A percentile compares a stretch with the other conserved stretches of the same genome.
phyloP scores from a whole-genome alignment of 2,797 vertebrate species.

The Corythornis leucogaster region DNA sequence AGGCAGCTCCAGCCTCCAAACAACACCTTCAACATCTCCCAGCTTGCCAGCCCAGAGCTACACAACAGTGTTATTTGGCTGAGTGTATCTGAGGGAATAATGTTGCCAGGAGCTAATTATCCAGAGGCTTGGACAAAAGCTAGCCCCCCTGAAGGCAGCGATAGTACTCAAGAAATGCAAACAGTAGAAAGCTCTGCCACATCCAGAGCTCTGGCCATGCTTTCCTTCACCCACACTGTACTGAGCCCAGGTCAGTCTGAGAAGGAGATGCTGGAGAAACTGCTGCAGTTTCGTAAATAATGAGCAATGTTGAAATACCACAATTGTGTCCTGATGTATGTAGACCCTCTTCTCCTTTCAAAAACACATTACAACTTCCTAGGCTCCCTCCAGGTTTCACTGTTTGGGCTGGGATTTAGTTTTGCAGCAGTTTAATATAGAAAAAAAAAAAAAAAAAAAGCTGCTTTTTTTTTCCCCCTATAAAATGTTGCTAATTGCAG shows the following conservation, averaged over 20 bases:
- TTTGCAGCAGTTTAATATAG: not conserved
- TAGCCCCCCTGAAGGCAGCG: not conserved
- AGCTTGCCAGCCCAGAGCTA: not conserved
- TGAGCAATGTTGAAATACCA: not conserved
- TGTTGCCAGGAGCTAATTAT: not conserved
- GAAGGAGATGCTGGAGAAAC: not conserved
- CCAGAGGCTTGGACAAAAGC: not conserved
- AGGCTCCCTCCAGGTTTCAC: not conserved
- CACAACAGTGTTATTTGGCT: not conserved
- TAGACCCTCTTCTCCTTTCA: not conserved
- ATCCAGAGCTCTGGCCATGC: not conserved
- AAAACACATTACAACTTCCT: not conserved
- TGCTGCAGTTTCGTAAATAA: slow-evolving; percentile 14
- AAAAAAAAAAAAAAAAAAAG: not conserved
- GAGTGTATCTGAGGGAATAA: not conserved
- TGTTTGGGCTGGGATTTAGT: not conserved
- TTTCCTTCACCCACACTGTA: not conserved
- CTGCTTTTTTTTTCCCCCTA: not conserved
- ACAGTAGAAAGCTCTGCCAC: not conserved
- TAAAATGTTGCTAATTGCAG: not conserved
- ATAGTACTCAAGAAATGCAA: not conserved
- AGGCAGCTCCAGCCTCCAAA: not conserved
- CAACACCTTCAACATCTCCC: fast-evolving
- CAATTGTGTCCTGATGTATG: not conserved
- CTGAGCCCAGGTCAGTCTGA: not conserved